Conservation (phyloP, 35 echinoderm and acorn worm species). For the Diadema setosum region DNA sequence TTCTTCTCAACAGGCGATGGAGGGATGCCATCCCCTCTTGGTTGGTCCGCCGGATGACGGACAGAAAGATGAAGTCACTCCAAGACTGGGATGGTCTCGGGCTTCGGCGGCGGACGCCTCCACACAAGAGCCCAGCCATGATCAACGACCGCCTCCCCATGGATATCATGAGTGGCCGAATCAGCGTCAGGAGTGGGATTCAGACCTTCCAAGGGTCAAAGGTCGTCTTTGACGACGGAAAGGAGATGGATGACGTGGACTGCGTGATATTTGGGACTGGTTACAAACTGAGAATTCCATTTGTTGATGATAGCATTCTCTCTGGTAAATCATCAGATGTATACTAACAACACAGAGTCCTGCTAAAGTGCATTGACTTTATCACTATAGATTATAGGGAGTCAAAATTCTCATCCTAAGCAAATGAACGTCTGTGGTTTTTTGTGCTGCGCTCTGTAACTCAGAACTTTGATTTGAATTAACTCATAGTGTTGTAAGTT, state of each 20-base stretch:
- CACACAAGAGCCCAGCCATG: not conserved
- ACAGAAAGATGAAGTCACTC: not conserved
- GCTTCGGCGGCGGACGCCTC: not conserved
- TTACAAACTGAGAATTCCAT: constrained; percentile 16
- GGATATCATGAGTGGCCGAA: constrained; percentile 36
- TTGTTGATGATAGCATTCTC: constrained; percentile 6
- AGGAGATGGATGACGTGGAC: constrained; percentile 31
- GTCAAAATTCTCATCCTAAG: no score
- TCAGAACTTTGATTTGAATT: no score
- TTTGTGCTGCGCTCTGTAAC: no score
- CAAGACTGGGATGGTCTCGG: constrained; percentile 41
- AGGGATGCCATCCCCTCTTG: not conserved
- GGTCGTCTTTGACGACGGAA: constrained; percentile 50
- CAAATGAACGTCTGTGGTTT: no score
- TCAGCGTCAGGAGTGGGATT: constrained; percentile 22
- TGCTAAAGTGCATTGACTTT: no score
- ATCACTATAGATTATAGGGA: no score
- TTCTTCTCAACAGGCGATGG: constrained; percentile 10
- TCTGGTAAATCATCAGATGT: no score
- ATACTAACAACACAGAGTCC: no score
- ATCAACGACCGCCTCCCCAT: constrained; percentile 36
- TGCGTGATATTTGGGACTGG: constrained; percentile 59
- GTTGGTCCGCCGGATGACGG: not conserved
- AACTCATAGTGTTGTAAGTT: no score
- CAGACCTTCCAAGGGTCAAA: constrained; percentile 13